phyloP scores from a whole-genome alignment of 2,888 invertebrate species.

The Netelia fuscicornis region DNA sequence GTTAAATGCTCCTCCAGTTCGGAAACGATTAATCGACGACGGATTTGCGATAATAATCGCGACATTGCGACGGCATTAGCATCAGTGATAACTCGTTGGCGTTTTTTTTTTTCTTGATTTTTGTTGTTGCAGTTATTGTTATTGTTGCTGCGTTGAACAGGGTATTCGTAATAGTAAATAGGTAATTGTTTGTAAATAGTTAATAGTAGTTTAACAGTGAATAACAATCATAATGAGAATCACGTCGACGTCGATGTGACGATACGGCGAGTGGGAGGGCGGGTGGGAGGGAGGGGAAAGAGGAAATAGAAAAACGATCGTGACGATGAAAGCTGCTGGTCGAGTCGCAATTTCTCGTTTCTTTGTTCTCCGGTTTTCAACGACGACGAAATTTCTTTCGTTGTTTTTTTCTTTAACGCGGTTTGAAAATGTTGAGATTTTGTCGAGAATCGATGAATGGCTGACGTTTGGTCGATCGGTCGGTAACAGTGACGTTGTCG shows the following conservation, averaged over 20 bases:
- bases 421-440: conserved; percentile 43
- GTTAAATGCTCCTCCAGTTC: conserved; percentile 49
- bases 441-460: conserved; percentile 63
- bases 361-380: conserved; percentile 9
- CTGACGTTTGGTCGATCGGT: conserved; percentile 61
- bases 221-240: conserved; percentile 64
- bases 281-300: background rate
- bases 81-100: conserved; percentile 64
- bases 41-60: conserved; percentile 20
- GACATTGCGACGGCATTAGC: conserved; percentile 48
- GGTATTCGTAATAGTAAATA: conserved; percentile 55
- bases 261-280: conserved; percentile 5
- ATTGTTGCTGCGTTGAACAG: conserved; percentile 28
- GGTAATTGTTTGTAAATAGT: conserved; percentile 54
- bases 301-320: conserved; percentile 51
- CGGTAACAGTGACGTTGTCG: conserved; percentile 38
- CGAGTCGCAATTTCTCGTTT: conserved; percentile 19
- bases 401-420: background rate
- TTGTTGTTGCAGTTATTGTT: background rate
- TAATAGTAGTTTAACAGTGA: conserved; percentile 59
- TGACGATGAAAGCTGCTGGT: conserved; percentile 22
- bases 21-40: conserved; percentile 39
- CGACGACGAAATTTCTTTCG: conserved; percentile 1
- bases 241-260: conserved; percentile 51
- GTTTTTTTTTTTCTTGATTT: conserved; percentile 20